Evolutionary conservation across 2,113 vertebrate genomes (phyloP), one percentile per base, ranked within the genome.

Genomic region (Protomyctophum bolini): DNA sequence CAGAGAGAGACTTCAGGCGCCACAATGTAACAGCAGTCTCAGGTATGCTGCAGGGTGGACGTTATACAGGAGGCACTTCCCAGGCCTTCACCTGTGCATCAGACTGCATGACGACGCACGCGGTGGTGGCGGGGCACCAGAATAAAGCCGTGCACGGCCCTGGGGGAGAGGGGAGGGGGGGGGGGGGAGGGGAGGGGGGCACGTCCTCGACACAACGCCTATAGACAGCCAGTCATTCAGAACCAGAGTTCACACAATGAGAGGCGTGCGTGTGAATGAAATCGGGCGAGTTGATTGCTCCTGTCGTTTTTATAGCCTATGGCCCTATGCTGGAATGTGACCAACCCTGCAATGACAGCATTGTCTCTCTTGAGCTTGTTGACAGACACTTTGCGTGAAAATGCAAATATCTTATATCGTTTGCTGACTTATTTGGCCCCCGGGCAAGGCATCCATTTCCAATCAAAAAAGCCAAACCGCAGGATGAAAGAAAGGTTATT

Each of bases 11-110:
- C 92, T 90, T 83, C 86, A 92, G 95, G 95, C 95, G 94, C 94
- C 95, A 95, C 89, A 0, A 80, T 89, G 88, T 93, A 94, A 95
- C 95, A 92, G 91, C 94, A 94, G 94, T 93, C 94, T 94, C 94
- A 95, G 95, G 95, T 96, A 95, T 95, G 94, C 87, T 83, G 21
- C 21, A 21, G 85, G 84, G 89, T 77, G 88, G 92, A 91, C 83
- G 87, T 74, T 81, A 88, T 79, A n/a, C n/a, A n/a, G n/a, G n/a
- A 80, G 86, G 87, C 89, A 84, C 91, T 94, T 95, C 93, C 91
- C 93, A 94, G 87, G 88, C 76, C 82, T 88, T 79, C 81, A 79
- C 77, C 75, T 80, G 77, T 79, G 79, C 82, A 75, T 83, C 80
- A 83, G 83, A 87, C 78, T 79, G 84, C 88, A 72, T 86, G 83